Conservation (phyloP, 2,113 vertebrate genomes). For the Formicarius rufipectus region DNA sequence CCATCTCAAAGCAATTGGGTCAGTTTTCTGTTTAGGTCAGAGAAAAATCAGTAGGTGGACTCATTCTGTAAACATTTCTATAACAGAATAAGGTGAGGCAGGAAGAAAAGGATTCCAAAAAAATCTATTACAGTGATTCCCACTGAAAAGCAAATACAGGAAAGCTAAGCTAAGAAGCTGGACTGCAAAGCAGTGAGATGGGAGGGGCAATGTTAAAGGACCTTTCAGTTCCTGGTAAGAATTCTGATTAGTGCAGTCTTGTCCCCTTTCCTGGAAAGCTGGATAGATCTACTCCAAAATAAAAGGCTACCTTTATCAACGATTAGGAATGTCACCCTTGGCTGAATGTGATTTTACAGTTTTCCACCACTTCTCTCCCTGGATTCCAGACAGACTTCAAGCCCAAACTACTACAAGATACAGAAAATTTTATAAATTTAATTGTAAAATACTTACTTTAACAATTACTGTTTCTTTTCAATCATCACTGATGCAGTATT, state of each 20-base stretch:
- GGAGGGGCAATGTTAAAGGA: background rate
- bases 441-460: background rate
- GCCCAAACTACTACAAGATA: background rate
- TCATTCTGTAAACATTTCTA: background rate
- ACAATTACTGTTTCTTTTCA: background rate
- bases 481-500: background rate
- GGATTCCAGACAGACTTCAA: background rate
- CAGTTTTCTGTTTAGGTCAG: background rate
- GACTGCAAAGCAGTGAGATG: background rate
- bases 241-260: background rate
- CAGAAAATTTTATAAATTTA: background rate
- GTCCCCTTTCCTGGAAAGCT: background rate
- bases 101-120: background rate
- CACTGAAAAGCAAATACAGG: background rate
- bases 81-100: background rate
- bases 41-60: background rate
- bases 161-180: background rate
- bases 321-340: background rate
- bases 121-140: background rate
- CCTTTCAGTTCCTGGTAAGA: background rate
- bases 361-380: background rate
- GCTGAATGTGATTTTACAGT: background rate
- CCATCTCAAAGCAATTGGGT: background rate
- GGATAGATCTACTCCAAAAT: background rate
- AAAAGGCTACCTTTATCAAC: background rate